These are phyloP conservation scores for Macrotis lagotis DNA, from an alignment of 2,113 vertebrate genomes.

Conservation along the genomic window DNA sequence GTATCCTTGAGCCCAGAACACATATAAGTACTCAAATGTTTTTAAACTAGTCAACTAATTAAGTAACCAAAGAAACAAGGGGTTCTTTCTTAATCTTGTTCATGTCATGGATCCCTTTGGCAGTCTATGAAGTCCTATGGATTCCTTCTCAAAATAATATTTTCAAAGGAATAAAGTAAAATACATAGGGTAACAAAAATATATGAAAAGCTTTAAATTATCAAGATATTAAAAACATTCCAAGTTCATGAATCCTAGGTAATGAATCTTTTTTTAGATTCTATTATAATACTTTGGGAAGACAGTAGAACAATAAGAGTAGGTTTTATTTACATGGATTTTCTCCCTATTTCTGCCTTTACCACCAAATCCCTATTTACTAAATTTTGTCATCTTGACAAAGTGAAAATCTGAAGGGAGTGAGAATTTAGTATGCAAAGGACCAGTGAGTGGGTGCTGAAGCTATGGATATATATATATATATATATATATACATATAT, in stretches of 20 bases:
- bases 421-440: not conserved
- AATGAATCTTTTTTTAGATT: not conserved
- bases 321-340: slow-evolving; percentile 28
- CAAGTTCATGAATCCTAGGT: not conserved
- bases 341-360: slow-evolving; percentile 21
- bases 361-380: slow-evolving; percentile 1
- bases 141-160: not conserved
- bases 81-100: not conserved
- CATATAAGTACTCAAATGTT: not conserved
- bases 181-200: not conserved
- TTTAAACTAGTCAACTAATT: not conserved
- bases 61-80: not conserved
- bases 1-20: not conserved
- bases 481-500: no score
- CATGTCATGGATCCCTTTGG: not conserved
- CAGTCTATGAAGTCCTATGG: not conserved
- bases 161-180: slow-evolving; percentile 1
- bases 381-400: not conserved
- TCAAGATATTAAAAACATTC: not conserved
- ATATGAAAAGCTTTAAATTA: not conserved
- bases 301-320: not conserved
- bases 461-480: not conserved
- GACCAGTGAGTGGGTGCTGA: not conserved
- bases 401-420: not conserved
- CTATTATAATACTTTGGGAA: not conserved